Evolutionary conservation across 1,140 invertebrate genomes (phyloP).

Genomic region (Ooceraea biroi): DNA sequence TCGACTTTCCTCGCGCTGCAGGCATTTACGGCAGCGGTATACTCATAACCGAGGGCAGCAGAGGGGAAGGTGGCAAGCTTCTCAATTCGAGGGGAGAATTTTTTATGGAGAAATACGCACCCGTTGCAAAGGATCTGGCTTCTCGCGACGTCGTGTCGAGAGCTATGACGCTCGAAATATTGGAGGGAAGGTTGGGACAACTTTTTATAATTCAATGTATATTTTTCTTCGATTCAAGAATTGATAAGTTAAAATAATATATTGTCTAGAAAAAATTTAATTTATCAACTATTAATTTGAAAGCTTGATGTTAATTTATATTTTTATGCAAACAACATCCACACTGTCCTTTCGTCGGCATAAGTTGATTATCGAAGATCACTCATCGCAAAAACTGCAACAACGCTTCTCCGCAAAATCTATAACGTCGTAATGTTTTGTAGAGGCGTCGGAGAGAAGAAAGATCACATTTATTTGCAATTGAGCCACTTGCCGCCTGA

Average conservation of each 20-base stretch:
- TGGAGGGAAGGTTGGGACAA: slow-evolving; percentile 89
- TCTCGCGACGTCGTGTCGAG: slow-evolving; percentile 94
- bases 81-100: slow-evolving; percentile 93
- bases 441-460: slow-evolving; percentile 91
- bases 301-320: too few relatives aligned
- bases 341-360: too few relatives aligned
- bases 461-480: slow-evolving; percentile 94
- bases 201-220: background rate
- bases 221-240: background rate
- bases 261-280: too few relatives aligned
- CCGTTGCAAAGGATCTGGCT: slow-evolving; percentile 94
- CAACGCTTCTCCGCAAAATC: background rate
- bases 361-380: background rate
- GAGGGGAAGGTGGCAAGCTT: slow-evolving; percentile 94
- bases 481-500: slow-evolving; percentile 92
- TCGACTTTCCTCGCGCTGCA: slow-evolving; percentile 63
- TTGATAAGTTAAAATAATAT: background rate
- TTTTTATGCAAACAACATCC: too few relatives aligned
- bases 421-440: slow-evolving; percentile 14
- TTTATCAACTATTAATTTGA: too few relatives aligned
- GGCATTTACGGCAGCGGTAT: slow-evolving; percentile 94
- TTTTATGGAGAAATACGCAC: slow-evolving; percentile 96
- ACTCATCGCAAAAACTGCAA: background rate
- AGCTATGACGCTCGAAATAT: slow-evolving; percentile 94
- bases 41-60: slow-evolving; percentile 93